Evolutionary conservation across 2,113 vertebrate genomes (phyloP), one percentile per base, ranked within the genome.

Genomic region (Gymnorhina tibicen): DNA sequence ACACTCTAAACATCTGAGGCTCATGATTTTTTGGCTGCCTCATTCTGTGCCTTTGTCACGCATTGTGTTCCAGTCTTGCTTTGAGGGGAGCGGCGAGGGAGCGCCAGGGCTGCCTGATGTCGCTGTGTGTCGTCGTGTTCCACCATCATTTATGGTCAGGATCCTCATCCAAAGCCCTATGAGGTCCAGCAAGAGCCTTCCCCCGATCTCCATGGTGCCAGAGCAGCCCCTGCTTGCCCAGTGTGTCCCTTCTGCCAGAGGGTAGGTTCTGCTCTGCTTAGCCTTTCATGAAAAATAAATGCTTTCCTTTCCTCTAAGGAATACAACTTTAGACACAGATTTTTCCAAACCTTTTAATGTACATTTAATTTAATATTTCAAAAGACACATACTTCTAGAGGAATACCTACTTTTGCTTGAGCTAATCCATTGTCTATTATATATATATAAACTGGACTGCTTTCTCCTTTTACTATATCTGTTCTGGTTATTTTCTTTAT

Each of bases 21-120:
- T 89, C 73, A 88, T 92, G 87, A 86, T 33, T 78, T 90, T 80
- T 86, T 96, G 95, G 60, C 91, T 87, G 76, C 32, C 68, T 96
- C 6, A 1, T 56, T 77, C 56, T 82, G 66, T 87, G 64, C 35
- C 88, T 97, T 82, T 93, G 92, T 93, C 90, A 94, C 6, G 7
- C 39, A 33, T 32, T 88, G 83, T 89, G 68, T 72, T 95, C 72
- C 66, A 66, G 28, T 49, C 83, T 75, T 0, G 0, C 68, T 86
- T 47, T 44, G 37, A 1, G 52, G 46, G 17, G 13, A 77, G 55
- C 0, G 0, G 42, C 0, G 0, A 84, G 50, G 49, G 64, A 93
- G 30, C 3, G 14, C 59, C 73, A 60, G 26, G 72, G 42, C 72
- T 95, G 46, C 67, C 58, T 77, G 39, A 42, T 78, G 44, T 70